phyloP scores from a whole-genome alignment of 2,888 invertebrate species.

The Macrophya annulata region DNA sequence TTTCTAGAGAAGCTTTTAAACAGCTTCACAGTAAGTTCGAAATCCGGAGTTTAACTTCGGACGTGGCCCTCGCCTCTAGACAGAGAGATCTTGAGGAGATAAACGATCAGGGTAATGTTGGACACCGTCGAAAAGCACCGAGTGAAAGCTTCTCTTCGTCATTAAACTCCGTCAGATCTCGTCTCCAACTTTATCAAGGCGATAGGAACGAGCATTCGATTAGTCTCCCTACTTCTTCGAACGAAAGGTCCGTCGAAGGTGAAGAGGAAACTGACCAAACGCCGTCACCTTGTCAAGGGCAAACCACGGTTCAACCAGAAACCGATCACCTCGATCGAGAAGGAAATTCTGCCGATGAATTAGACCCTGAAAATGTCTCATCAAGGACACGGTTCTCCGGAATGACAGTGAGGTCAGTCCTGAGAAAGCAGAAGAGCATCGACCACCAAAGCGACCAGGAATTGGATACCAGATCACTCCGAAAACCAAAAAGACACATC shows the following conservation, averaged over 20 bases:
- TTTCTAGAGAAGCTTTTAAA: slow-evolving; percentile 69
- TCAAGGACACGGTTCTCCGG: slow-evolving; percentile 56
- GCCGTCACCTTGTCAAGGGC: slow-evolving; percentile 1
- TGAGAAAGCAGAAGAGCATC: slow-evolving; percentile 74
- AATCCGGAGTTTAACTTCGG: slow-evolving; percentile 71
- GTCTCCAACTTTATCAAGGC: slow-evolving; percentile 20
- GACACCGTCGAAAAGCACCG: slow-evolving; percentile 48
- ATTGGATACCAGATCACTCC: slow-evolving; percentile 64
- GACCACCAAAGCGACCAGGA: slow-evolving; percentile 72
- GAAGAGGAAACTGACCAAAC: slow-evolving; percentile 32
- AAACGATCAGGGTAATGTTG: slow-evolving; percentile 38
- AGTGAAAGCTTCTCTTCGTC: slow-evolving; percentile 25
- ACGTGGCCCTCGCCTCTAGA: slow-evolving; percentile 74
- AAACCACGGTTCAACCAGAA: not conserved
- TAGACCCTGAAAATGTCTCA: slow-evolving; percentile 47
- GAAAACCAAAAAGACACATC: slow-evolving; percentile 69
- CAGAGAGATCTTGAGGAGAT: slow-evolving; percentile 66
- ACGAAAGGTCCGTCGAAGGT: slow-evolving; percentile 40
- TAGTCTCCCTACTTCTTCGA: slow-evolving; percentile 30
- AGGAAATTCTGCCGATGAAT: slow-evolving; percentile 40
- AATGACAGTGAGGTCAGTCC: slow-evolving; percentile 68
- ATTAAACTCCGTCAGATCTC: slow-evolving; percentile 37
- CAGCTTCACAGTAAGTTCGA: slow-evolving; percentile 74
- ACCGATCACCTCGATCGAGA: not conserved
- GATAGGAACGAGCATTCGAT: slow-evolving; percentile 21